Evolutionary conservation across 2,888 invertebrate genomes (phyloP).

Genomic region (Adelphocoris suturalis): DNA sequence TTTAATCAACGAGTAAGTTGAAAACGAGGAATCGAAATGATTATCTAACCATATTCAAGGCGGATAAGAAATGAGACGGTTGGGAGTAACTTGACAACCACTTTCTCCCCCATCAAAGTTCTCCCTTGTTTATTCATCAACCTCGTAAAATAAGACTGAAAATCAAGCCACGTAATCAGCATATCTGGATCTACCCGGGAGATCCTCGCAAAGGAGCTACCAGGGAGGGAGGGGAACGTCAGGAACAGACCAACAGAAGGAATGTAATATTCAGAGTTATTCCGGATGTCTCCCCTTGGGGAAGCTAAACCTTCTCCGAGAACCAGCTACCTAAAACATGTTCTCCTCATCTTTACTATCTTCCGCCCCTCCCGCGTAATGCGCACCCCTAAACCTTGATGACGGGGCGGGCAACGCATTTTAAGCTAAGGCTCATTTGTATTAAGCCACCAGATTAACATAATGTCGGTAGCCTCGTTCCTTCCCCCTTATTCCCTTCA

Average conservation of each 20-base stretch:
- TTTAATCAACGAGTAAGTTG: too few relatives aligned
- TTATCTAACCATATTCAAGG: too few relatives aligned
- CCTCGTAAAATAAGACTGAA: neutral
- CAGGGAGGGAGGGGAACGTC: neutral
- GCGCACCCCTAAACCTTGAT: neutral
- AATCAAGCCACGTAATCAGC: neutral
- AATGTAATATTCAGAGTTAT: conserved; percentile 1
- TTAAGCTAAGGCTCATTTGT: neutral
- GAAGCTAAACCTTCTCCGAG: neutral
- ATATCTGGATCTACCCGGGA: neutral
- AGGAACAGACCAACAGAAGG: neutral
- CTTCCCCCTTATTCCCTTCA: neutral
- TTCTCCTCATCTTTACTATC: neutral
- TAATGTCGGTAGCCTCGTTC: neutral
- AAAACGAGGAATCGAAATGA: too few relatives aligned
- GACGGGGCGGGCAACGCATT: neutral
- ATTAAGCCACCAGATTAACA: neutral
- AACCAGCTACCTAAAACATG: neutral
- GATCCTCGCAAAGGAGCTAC: neutral
- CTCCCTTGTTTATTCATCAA: neutral
- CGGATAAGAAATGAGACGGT: too few relatives aligned
- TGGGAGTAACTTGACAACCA: too few relatives aligned
- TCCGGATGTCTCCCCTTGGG: neutral
- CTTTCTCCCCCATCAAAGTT: too few relatives aligned
- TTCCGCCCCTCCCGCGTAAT: neutral